A percentile compares a stretch with the other conserved stretches of the same genome.
Evolutionary conservation across 2,113 vertebrate species (phyloP).

Genomic region (Neomonachus schauinslandi): DNA sequence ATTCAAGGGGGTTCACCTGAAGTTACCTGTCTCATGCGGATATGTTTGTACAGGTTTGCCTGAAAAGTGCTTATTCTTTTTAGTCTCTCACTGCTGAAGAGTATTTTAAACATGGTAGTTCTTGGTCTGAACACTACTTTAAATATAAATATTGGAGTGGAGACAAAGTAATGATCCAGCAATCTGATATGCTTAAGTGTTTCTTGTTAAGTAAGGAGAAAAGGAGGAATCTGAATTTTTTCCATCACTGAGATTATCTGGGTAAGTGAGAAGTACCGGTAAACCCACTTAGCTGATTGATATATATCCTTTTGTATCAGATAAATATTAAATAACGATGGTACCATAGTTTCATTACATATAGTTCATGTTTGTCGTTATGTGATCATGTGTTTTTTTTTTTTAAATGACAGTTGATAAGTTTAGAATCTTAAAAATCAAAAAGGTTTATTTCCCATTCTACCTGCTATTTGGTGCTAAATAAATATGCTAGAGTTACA

Average conservation of each 20-base stretch:
- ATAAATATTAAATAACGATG: neutral
- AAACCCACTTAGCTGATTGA: neutral
- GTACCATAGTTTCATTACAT: neutral
- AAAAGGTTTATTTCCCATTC: slow-evolving; percentile 15
- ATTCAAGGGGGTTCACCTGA: neutral
- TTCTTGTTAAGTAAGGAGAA: slow-evolving; percentile 22
- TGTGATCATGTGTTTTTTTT: neutral
- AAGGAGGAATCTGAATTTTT: slow-evolving; percentile 6
- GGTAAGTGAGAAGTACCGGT: neutral
- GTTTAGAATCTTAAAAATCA: neutral
- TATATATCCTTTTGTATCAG: neutral
- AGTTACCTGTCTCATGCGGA: neutral
- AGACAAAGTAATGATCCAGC: neutral
- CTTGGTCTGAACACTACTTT: neutral
- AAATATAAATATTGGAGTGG: neutral
- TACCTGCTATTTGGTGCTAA: slow-evolving; percentile 21
- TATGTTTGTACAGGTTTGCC: neutral
- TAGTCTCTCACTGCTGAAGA: neutral
- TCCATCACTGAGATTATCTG: neutral
- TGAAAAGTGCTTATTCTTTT: neutral
- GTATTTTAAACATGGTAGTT: slow-evolving; percentile 22
- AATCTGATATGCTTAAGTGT: slow-evolving; percentile 14
- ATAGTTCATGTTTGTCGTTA: neutral
- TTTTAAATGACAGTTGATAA: slow-evolving; percentile 1
- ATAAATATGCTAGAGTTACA: neutral